Base-by-base conservation (phyloP, 2,797 vertebrate genomes). In the Arremon aurantiirostris region DNA sequence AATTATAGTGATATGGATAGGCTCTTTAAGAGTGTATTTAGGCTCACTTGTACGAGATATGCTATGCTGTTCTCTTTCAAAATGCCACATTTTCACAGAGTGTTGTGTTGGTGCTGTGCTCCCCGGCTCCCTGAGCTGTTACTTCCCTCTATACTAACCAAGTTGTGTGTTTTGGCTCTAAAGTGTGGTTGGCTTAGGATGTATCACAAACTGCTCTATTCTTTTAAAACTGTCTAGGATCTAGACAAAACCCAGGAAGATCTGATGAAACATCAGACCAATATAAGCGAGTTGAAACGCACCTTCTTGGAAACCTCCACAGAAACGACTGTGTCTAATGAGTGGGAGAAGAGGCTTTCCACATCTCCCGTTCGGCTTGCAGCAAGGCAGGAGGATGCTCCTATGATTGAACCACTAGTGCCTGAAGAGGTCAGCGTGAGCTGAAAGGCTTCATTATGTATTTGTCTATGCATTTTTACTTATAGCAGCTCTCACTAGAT, bases 251-350 rank as follows among this genome's bases (percentile, higher is more conserved):
- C 98, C 73, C 98, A 98, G 41, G 98, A 98, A 56, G 99, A 99
- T 93, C 96, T 99, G 95, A 97, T 98, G 98, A 99, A 99, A 97
- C 99, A 99, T 96, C 99, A 99, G 91, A 99, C 98, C 79, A 99
- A 99, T 98, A 98, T 99, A 98, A 99, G 98, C 59, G 98, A 99
- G 96, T 98, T 99, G 98, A 99, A 99, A 98, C 98, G 99, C 96
- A 99, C 98, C 95, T 99, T 99, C 98, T 98, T 99, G 98, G 99
- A 99, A 98, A 98, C 98, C 20, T 98, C 98, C 46, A 95, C 96
- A 92, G 97, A 98, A 96, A 94, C 93, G 8, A 92, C 97, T 30
- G 97, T 98, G 59, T 97, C 97, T 35, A 99, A 98, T 2, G 99
- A 99, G 84, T 99, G 99, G 99, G 99, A 99, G 95, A 99, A 98